phyloP scores from a whole-genome alignment of 2,113 vertebrate species.

The Anser brachyrhynchus region DNA sequence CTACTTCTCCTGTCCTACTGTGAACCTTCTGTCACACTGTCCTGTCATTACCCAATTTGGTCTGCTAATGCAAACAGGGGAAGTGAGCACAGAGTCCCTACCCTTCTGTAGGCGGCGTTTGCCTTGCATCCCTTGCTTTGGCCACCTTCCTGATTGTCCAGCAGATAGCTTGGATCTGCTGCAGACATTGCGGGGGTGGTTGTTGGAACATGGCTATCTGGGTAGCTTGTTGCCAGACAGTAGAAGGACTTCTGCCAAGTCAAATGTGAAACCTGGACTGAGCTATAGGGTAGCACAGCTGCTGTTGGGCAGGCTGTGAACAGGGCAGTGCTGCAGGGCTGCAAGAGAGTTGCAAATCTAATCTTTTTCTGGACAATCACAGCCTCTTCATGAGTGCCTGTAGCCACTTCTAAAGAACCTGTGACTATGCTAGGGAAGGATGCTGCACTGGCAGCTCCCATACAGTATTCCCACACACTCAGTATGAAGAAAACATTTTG shows the following conservation, averaged over 20 bases:
- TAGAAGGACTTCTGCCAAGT: neutral
- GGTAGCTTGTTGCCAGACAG: neutral
- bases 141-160: fast-evolving
- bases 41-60: neutral
- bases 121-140: neutral
- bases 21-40: neutral
- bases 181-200: fast-evolving
- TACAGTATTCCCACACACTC: neutral
- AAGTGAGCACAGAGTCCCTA: too few species aligned
- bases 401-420: neutral
- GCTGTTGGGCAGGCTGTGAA: neutral
- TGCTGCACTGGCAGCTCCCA: neutral
- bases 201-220: neutral
- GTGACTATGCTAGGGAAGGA: too few species aligned
- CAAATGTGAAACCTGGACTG: neutral
- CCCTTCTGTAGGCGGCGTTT: fast-evolving
- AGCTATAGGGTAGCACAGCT: neutral
- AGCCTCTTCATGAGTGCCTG: neutral
- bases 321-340: fast-evolving
- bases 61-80: neutral
- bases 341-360: neutral
- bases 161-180: neutral
- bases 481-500: neutral
- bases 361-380: too few species aligned
- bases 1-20: neutral